Percentiles rank a stretch among this genome's conserved stretches.
These are phyloP conservation scores for Reticulitermes lucifugus DNA, from an alignment of 2,888 invertebrate genomes.

Conservation along the genomic window DNA sequence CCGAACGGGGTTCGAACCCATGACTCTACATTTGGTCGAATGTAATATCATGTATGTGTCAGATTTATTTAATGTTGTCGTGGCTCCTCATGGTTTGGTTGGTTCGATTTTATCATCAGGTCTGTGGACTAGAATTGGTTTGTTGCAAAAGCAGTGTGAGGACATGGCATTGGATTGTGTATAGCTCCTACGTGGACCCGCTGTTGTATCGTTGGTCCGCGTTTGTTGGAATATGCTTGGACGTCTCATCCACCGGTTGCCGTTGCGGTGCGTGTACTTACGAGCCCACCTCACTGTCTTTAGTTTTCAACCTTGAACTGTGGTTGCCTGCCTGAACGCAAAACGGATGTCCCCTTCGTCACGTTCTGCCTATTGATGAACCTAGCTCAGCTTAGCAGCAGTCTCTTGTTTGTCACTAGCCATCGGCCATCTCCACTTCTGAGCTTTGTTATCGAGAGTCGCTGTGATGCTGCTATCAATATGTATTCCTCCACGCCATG, in stretches of 20 bases:
- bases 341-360: background rate
- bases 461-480: background rate
- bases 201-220: background rate
- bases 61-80: too few species aligned
- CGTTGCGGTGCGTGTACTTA: background rate
- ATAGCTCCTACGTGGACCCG: background rate
- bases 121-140: too few species aligned
- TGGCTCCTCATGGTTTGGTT: too few species aligned
- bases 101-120: too few species aligned
- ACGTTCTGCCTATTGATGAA: conserved; percentile 4
- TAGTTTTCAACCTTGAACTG: conserved; percentile 8
- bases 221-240: background rate
- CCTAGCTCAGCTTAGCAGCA: background rate
- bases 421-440: background rate
- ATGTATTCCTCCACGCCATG: too few species aligned
- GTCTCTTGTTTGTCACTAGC: background rate
- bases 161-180: background rate
- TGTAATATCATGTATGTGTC: too few species aligned
- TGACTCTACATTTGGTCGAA: too few species aligned
- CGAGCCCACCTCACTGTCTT: background rate
- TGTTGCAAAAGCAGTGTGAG: background rate
- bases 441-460: background rate
- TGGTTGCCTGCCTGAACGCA: background rate
- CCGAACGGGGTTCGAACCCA: too few species aligned
- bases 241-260: background rate